A percentile compares a stretch with the other conserved stretches of the same genome.
Conservation (phyloP, 2,113 vertebrate species). For the Pogona vitticeps region DNA sequence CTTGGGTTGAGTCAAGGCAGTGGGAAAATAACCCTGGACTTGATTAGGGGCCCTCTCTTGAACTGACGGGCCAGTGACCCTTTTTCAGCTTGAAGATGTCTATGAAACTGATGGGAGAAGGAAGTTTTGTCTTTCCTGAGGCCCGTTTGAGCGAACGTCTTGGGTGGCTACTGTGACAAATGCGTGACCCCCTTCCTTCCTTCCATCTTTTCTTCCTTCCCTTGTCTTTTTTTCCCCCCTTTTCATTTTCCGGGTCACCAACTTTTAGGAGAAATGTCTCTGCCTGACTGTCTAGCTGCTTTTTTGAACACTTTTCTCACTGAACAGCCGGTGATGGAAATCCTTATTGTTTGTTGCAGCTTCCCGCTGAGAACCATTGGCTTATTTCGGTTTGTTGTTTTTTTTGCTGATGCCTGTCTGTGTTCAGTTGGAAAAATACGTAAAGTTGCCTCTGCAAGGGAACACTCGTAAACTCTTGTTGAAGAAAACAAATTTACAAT, state of each 20-base stretch:
- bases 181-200: not conserved
- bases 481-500: not conserved
- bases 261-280: conserved; percentile 3
- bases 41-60: not conserved
- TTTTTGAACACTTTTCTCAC: not conserved
- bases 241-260: conserved; percentile 17
- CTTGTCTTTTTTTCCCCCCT: not conserved
- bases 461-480: not conserved
- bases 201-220: not conserved
- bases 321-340: not conserved
- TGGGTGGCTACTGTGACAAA: not conserved
- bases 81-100: not conserved
- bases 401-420: too few species aligned
- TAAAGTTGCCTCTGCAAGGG: not conserved
- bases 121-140: not conserved
- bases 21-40: too few species aligned
- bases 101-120: not conserved
- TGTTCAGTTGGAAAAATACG: too few species aligned
- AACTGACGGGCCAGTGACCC: not conserved
- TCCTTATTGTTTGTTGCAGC: conserved; percentile 2
- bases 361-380: conserved; percentile 1
- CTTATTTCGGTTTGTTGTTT: rapidly evolving
- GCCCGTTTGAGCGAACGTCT: too few species aligned
- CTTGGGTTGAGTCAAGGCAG: too few species aligned
- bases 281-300: not conserved